Conservation (phyloP, 2,113 vertebrate genomes). For the Menidia beryllina region DNA sequence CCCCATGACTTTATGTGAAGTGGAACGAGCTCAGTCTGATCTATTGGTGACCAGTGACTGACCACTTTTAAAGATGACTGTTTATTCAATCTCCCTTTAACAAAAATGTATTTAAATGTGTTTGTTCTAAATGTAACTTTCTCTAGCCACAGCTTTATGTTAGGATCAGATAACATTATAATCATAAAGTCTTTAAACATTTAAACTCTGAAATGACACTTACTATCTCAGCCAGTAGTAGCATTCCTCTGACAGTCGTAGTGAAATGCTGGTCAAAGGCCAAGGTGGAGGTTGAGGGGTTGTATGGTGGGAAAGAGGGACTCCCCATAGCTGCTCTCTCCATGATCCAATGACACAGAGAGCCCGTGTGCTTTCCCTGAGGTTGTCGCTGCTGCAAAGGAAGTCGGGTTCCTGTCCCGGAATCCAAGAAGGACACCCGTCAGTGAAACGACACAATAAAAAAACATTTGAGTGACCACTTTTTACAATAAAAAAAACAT, state of each 20-base stretch:
- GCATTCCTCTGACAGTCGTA: constrained; percentile 61
- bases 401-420: constrained; percentile 59
- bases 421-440: constrained; percentile 48
- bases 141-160: not conserved
- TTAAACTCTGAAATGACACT: constrained; percentile 53
- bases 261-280: constrained; percentile 74
- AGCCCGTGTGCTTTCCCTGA: constrained; percentile 7
- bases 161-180: not conserved
- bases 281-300: constrained; percentile 67
- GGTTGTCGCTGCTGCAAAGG: constrained; percentile 45
- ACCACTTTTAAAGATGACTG: not conserved
- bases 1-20: not conserved
- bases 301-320: constrained; percentile 40
- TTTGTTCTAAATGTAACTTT: not conserved
- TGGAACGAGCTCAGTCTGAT: not conserved
- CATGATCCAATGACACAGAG: constrained; percentile 43
- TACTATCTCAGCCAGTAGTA: constrained; percentile 77
- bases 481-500: too few species aligned
- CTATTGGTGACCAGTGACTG: not conserved
- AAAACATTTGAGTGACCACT: not conserved
- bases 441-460: not conserved
- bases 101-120: too few species aligned
- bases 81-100: not conserved
- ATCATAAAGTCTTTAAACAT: not conserved
- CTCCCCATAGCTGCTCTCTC: constrained; percentile 37